These are phyloP conservation scores for Ctenosaura bakeri DNA, from an alignment of 2,797 vertebrate species.

Conservation along the genomic window DNA sequence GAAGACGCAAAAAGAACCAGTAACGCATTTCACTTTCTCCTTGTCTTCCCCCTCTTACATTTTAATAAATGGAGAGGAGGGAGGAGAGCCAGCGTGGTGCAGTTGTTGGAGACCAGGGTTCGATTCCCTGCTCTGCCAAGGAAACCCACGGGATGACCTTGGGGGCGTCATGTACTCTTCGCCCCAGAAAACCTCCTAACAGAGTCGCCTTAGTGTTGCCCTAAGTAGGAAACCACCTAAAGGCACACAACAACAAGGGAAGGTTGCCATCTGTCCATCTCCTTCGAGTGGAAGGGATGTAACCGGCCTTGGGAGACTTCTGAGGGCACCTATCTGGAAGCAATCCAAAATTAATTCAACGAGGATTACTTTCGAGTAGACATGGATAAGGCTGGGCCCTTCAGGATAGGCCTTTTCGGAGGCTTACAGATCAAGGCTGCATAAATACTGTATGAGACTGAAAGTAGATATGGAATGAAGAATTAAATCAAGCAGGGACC, in stretches of 20 bases:
- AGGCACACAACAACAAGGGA: not conserved
- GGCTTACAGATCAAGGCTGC: not conserved
- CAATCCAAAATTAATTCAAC: not conserved
- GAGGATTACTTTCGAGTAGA: not conserved
- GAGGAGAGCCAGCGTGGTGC: too few relatives aligned
- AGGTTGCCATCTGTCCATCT: not conserved
- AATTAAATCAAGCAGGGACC: too few relatives aligned
- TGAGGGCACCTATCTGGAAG: not conserved
- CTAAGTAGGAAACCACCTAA: too few relatives aligned
- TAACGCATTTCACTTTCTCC: not conserved
- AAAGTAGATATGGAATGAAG: not conserved
- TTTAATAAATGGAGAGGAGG: not conserved
- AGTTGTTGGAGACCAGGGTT: too few relatives aligned
- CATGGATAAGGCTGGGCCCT: not conserved
- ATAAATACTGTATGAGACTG: too few relatives aligned
- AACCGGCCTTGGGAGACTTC: not conserved
- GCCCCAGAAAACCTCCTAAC: too few relatives aligned
- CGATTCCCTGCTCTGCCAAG: too few relatives aligned
- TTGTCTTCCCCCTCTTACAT: not conserved
- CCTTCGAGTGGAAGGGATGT: too few relatives aligned
- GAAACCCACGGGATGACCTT: too few relatives aligned
- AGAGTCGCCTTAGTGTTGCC: too few relatives aligned
- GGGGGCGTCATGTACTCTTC: too few relatives aligned
- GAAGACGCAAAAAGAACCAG: not conserved
- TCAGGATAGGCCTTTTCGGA: too few relatives aligned